Base-by-base conservation (phyloP, 2,113 vertebrate genomes). In the Cottus gobio region DNA sequence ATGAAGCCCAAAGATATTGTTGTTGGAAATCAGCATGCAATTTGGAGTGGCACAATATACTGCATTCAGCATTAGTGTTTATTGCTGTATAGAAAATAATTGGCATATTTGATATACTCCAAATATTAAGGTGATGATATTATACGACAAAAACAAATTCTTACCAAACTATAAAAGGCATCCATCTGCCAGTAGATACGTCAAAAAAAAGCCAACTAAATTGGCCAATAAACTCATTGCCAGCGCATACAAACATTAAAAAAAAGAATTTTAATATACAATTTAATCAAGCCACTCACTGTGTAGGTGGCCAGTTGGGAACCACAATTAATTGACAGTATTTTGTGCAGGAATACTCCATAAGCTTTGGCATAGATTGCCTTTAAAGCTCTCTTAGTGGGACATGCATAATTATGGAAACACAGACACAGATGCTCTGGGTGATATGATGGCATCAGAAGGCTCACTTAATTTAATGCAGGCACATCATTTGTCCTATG, bases 401-500 rank as follows among this genome's bases (percentile, higher is more conserved):
- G 78, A 90, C 84, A 71, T 60, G 84, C 80, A 84, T 92, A 89
- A 90, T 90, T 89, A 91, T 80, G 75, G 76, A 77, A 82, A 85
- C 77, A 65, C 52, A 90, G 82, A 89, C 88, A 83, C 90, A 93
- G 92, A 89, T 92, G 92, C 86, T 90, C 71, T 61, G 77, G 87
- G 85, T 91, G 89, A 91, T 87, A 63, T 78, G 87, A 90, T 77
- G 71, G 87, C 85, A 90, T 90, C 82, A 76, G 87, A 91, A 86
- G 76, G 84, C 83, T 91, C 63, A 79, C 82, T 92, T 92, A 87
- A 92, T 91, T 90, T 89, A 89, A 90, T 89, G 84, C 80, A 71
- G 83, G 69, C 70, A 65, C 87, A 92, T 89, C 82, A 89, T 90
- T 80, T 83, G 83, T 89, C 88, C 88, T 88, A 24, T 77, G 86